Percentiles rank a stretch among this genome's conserved stretches.
Conservation (phyloP, 1,140 invertebrate species). For the Diorhabda carinulata region DNA sequence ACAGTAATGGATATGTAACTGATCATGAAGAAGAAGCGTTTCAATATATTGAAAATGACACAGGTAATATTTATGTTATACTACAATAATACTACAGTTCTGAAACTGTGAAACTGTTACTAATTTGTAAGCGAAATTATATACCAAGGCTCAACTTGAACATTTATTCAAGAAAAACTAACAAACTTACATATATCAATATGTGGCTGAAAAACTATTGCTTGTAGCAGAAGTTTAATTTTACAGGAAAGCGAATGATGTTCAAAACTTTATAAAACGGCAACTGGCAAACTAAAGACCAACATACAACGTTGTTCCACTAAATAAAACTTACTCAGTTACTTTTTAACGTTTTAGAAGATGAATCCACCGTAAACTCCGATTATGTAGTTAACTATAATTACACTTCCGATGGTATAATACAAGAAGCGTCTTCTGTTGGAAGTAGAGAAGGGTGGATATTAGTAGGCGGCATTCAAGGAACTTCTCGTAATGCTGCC, state of each 20-base stretch:
- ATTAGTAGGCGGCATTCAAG: conserved; percentile 74
- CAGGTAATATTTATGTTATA: conserved; percentile 32
- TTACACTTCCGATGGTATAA: conserved; percentile 12
- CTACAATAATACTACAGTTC: neutral
- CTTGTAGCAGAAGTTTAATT: no score
- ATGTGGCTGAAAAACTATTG: no score
- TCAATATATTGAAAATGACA: conserved; percentile 52
- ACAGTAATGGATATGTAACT: conserved; percentile 55
- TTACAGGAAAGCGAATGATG: no score
- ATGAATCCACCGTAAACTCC: neutral
- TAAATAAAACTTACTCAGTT: neutral
- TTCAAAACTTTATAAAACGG: no score
- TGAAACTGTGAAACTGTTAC: neutral
- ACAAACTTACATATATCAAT: neutral
- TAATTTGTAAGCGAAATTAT: neutral
- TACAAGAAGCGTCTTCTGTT: conserved; percentile 18
- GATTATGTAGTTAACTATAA: neutral
- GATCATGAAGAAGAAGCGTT: conserved; percentile 55
- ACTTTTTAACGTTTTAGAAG: neutral
- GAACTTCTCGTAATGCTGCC: conserved; percentile 51
- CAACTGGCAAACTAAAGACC: no score
- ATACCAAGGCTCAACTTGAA: neutral
- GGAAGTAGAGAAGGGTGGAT: conserved; percentile 67
- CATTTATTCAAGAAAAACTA: neutral
- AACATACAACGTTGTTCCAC: no score